Conservation (phyloP, 2,888 invertebrate genomes). For the Bellardia pandia region DNA sequence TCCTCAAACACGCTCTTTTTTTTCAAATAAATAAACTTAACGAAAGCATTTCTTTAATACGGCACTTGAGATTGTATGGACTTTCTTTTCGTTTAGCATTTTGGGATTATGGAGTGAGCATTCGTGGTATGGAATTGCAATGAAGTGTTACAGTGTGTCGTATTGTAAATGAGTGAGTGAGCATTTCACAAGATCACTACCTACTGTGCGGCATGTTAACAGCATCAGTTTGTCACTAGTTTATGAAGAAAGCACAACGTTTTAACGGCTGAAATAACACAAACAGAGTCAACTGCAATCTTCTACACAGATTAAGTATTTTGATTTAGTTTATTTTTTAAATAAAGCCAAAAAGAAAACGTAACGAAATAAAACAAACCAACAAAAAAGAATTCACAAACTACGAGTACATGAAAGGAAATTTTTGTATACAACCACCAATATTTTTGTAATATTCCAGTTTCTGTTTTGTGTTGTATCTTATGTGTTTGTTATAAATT, state of each 20-base stretch:
- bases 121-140: constrained; percentile 16
- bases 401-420: background rate
- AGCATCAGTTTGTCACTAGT: constrained; percentile 73
- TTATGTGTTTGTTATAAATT: background rate
- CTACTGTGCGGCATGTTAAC: constrained; percentile 51
- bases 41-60: constrained; percentile 55
- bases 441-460: constrained; percentile 44
- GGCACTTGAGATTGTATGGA: constrained; percentile 22
- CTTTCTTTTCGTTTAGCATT: constrained; percentile 66
- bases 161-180: constrained; percentile 7
- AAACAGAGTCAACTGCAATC: constrained; percentile 11
- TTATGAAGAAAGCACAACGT: constrained; percentile 68
- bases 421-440: constrained; percentile 19
- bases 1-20: constrained; percentile 26
- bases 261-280: constrained; percentile 39
- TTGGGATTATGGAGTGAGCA: background rate
- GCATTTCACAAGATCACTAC: constrained; percentile 52
- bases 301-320: constrained; percentile 18
- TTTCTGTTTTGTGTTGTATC: constrained; percentile 19
- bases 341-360: constrained; percentile 17
- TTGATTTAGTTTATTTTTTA: constrained; percentile 12
- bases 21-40: constrained; percentile 25
- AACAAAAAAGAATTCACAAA: constrained; percentile 21
- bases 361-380: background rate
- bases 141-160: constrained; percentile 20